A percentile compares a stretch with the other conserved stretches of the same genome.
Conservation (phyloP, 2,888 invertebrate genomes). For the Frankliniella intonsa region DNA sequence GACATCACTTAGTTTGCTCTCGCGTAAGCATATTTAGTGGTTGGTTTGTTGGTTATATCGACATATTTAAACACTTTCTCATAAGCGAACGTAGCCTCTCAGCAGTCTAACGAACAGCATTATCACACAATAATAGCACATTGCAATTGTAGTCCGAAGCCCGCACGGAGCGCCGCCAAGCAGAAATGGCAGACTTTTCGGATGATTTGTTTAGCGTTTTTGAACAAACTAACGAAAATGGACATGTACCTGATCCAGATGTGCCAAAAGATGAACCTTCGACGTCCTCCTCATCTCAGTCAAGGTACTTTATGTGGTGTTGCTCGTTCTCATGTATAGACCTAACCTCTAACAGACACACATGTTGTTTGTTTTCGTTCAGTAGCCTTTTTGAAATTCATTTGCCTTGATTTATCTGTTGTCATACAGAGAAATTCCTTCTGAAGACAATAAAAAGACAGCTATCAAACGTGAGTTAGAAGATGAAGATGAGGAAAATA, state of each 20-base stretch:
- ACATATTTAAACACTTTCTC: too few relatives aligned
- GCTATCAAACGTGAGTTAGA: background rate
- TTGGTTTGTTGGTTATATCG: too few relatives aligned
- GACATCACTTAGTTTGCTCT: too few relatives aligned
- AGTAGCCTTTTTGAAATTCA: background rate
- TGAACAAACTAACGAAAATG: slow-evolving; percentile 44
- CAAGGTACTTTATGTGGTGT: slow-evolving; percentile 24
- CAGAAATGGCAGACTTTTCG: slow-evolving; percentile 44
- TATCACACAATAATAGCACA: too few relatives aligned
- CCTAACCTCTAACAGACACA: background rate
- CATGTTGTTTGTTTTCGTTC: background rate
- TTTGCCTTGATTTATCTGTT: background rate
- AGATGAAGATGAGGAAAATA: slow-evolving; percentile 33
- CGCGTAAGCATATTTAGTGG: too few relatives aligned
- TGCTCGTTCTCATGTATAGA: background rate
- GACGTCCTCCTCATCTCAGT: background rate
- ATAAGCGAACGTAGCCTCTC: too few relatives aligned
- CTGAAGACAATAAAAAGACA: background rate
- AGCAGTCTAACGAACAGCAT: too few relatives aligned
- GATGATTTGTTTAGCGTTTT: slow-evolving; percentile 47
- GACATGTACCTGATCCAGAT: slow-evolving; percentile 18
- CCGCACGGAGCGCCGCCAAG: background rate
- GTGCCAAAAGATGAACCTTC: slow-evolving; percentile 33
- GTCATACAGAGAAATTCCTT: background rate
- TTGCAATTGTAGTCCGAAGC: too few relatives aligned